These are phyloP conservation scores for Bradynema listronoti DNA, from an alignment of 1,140 invertebrate species.

Conservation along the genomic window DNA sequence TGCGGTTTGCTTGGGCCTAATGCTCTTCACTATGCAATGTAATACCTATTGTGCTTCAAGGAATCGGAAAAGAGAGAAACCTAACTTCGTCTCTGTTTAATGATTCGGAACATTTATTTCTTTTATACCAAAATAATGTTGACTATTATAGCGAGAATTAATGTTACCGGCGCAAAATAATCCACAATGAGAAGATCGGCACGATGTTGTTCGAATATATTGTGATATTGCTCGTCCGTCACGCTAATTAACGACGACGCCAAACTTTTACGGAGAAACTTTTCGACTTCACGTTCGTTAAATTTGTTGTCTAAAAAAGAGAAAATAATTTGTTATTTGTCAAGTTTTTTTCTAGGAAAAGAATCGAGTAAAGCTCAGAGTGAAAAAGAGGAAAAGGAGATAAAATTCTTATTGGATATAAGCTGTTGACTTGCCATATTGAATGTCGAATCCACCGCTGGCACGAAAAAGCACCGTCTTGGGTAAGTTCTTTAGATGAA, in stretches of 20 bases:
- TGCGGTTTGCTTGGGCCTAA: too few relatives aligned
- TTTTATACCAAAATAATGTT: slow-evolving; percentile 28
- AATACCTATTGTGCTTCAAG: too few relatives aligned
- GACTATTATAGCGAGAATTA: background rate
- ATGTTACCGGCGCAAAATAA: slow-evolving; percentile 69
- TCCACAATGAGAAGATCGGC: slow-evolving; percentile 69
- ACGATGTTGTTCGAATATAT: slow-evolving; percentile 50
- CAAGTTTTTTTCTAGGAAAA: background rate
- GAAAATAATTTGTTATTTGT: background rate
- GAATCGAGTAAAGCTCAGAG: background rate
- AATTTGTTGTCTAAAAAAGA: slow-evolving; percentile 60
- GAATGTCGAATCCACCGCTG: slow-evolving; percentile 68
- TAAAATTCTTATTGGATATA: background rate
- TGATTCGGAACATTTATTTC: too few relatives aligned
- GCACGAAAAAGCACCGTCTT: slow-evolving; percentile 69
- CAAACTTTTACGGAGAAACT: slow-evolving; percentile 68
- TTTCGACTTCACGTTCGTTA: slow-evolving; percentile 66
- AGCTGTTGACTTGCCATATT: slow-evolving; percentile 62
- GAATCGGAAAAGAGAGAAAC: too few relatives aligned
- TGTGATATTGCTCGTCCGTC: slow-evolving; percentile 62
- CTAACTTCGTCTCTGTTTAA: too few relatives aligned
- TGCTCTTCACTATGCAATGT: too few relatives aligned
- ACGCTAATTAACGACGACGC: slow-evolving; percentile 65
- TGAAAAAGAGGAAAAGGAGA: background rate
- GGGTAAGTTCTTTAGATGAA: slow-evolving; percentile 65